Conservation (phyloP, 2,113 vertebrate species). For the Leptobrachium leishanense region DNA sequence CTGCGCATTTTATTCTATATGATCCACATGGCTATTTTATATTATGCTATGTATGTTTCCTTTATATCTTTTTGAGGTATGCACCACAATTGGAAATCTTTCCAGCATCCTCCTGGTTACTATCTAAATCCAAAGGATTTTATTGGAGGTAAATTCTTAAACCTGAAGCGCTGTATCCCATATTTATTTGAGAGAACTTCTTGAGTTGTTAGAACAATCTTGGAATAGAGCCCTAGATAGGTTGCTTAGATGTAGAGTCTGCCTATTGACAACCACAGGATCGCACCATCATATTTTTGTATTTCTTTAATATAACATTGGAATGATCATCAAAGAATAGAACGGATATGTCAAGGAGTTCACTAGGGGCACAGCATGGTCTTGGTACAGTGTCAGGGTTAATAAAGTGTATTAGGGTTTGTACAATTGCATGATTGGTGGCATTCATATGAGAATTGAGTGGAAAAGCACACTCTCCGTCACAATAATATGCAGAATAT, state of each 20-base stretch:
- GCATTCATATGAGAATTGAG: conserved; percentile 48
- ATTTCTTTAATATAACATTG: conserved; percentile 51
- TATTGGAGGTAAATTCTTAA: too few relatives aligned
- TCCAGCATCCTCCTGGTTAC: too few relatives aligned
- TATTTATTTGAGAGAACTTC: too few relatives aligned
- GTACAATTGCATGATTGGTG: conserved; percentile 47
- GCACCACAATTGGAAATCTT: too few relatives aligned
- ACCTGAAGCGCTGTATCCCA: too few relatives aligned
- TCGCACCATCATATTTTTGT: conserved; percentile 50
- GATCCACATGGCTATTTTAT: too few relatives aligned
- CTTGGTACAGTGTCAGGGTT: conserved; percentile 49
- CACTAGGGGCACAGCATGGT: conserved; percentile 49
- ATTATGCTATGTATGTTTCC: too few relatives aligned
- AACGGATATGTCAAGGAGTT: conserved; percentile 49
- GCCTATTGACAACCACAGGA: conserved; percentile 50
- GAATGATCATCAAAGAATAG: conserved; percentile 51
- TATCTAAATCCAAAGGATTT: too few relatives aligned
- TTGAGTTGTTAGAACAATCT: too few relatives aligned
- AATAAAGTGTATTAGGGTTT: conserved; percentile 48
- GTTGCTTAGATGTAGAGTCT: background rate
- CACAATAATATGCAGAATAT: conserved; percentile 45
- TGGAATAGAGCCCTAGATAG: too few relatives aligned
- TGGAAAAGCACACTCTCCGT: conserved; percentile 45
- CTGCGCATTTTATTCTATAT: too few relatives aligned
- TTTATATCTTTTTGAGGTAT: too few relatives aligned